Evolutionary conservation across 2,888 invertebrate species (phyloP).

Genomic region (Meliscaeva auricollis): DNA sequence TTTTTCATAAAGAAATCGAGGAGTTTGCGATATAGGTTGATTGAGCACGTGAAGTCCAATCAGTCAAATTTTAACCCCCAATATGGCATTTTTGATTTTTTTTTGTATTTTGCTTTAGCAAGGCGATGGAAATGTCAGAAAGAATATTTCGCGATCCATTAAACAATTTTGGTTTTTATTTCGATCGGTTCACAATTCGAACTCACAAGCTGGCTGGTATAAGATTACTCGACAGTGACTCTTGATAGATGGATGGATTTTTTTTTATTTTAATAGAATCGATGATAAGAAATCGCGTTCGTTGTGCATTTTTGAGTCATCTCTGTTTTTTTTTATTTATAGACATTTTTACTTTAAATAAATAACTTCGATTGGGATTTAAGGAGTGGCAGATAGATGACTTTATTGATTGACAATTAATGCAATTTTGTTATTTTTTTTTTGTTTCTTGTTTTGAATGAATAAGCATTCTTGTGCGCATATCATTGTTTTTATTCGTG

Average conservation of each 20-base stretch:
- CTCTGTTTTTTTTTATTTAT: constrained; percentile 16
- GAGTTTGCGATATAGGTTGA: constrained; percentile 19
- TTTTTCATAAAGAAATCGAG: constrained; percentile 2
- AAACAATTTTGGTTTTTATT: constrained; percentile 66
- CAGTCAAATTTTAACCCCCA: constrained; percentile 49
- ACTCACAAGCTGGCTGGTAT: constrained; percentile 19
- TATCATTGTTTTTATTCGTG: no score
- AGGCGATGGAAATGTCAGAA: constrained; percentile 55
- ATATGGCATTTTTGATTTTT: constrained; percentile 1
- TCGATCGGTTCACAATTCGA: neutral
- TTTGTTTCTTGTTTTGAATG: no score
- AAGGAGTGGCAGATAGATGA: neutral
- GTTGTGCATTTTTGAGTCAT: neutral
- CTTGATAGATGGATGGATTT: constrained; percentile 33
- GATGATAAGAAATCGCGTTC: constrained; percentile 8
- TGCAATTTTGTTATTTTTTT: no score
- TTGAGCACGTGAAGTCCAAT: constrained; percentile 58
- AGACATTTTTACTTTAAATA: neutral
- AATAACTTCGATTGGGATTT: neutral
- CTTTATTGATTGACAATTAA: no score
- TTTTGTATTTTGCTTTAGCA: neutral
- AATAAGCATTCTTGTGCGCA: no score
- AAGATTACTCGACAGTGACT: constrained; percentile 19
- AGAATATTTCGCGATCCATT: constrained; percentile 55
- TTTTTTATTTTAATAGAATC: neutral